Percentiles rank a stretch among this genome's conserved stretches.
These are phyloP conservation scores for Brachionus rotundiformis DNA, from an alignment of 1,140 invertebrate genomes.

Conservation along the genomic window DNA sequence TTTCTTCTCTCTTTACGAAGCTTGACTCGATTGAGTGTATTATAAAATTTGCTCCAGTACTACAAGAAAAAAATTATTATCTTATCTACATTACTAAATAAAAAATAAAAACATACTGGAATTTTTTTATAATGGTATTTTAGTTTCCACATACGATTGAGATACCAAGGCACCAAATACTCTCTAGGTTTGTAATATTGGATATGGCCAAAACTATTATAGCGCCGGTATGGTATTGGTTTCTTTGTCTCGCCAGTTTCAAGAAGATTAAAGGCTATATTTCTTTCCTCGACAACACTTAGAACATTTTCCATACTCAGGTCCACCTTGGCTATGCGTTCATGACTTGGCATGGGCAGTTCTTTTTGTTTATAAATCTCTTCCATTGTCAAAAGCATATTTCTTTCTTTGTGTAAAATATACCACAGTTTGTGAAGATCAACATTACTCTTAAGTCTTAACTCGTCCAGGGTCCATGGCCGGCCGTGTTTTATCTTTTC, in stretches of 20 bases:
- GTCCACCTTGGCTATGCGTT: conserved; percentile 85
- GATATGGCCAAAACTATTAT: conserved; percentile 47
- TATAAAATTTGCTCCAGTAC: conserved; percentile 51
- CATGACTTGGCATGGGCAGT: conserved; percentile 85
- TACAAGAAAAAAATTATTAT: background rate
- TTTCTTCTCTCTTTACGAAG: conserved; percentile 40
- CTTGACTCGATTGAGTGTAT: background rate
- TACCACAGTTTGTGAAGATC: conserved; percentile 98
- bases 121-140: conserved; percentile 44
- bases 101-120: conserved; percentile 48
- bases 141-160: conserved; percentile 51
- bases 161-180: conserved; percentile 51
- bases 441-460: conserved; percentile 88
- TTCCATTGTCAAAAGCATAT: conserved; percentile 96
- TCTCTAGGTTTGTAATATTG: conserved; percentile 46
- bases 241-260: conserved; percentile 73
- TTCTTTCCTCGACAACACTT: conserved; percentile 84
- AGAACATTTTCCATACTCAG: conserved; percentile 94
- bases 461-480: conserved; percentile 84
- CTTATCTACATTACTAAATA: no score
- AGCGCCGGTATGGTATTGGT: conserved; percentile 13
- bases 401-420: conserved; percentile 89
- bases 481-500: conserved; percentile 78
- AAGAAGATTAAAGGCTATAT: conserved; percentile 81
- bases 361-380: conserved; percentile 73